phyloP scores from a whole-genome alignment of 1,140 invertebrate species.

The Bombus fervidus region DNA sequence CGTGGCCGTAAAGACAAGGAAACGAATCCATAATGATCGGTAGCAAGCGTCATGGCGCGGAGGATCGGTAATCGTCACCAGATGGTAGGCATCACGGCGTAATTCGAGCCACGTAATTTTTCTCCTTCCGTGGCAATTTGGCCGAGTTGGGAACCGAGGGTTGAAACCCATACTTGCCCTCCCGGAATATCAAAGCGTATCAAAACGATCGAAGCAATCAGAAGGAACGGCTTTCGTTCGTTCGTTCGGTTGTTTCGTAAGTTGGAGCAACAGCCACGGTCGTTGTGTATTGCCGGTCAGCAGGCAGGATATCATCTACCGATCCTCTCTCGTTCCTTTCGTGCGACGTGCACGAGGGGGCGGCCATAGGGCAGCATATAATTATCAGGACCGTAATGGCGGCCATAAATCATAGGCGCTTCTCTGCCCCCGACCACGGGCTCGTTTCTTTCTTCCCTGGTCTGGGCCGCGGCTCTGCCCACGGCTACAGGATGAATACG shows the following conservation, averaged over 20 bases:
- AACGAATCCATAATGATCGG: neutral
- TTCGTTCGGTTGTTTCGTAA: neutral
- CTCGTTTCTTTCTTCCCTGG: conserved; percentile 68
- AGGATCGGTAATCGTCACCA: conserved; percentile 38
- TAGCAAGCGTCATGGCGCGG: neutral
- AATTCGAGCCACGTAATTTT: conserved; percentile 39
- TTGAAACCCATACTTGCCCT: conserved; percentile 40
- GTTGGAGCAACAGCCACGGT: neutral
- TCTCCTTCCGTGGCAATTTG: conserved; percentile 27
- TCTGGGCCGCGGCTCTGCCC: conserved; percentile 73
- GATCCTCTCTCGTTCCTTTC: conserved; percentile 67
- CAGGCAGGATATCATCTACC: conserved; percentile 78
- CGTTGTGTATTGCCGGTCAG: conserved; percentile 66
- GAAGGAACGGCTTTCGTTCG: conserved; percentile 59
- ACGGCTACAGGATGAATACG: conserved; percentile 76
- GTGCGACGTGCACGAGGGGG: conserved; percentile 70
- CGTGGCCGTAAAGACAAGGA: accelerated
- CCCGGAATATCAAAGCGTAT: conserved; percentile 67
- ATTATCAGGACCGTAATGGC: conserved; percentile 82
- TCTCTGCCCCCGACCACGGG: conserved; percentile 71
- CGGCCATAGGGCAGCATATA: conserved; percentile 81
- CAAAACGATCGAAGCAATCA: conserved; percentile 75
- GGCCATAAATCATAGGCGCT: conserved; percentile 83
- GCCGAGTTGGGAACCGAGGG: neutral
- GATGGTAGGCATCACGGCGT: conserved; percentile 22